Base-by-base conservation (phyloP, 2,888 invertebrate species). In the Melangyna quadrimaculata region DNA sequence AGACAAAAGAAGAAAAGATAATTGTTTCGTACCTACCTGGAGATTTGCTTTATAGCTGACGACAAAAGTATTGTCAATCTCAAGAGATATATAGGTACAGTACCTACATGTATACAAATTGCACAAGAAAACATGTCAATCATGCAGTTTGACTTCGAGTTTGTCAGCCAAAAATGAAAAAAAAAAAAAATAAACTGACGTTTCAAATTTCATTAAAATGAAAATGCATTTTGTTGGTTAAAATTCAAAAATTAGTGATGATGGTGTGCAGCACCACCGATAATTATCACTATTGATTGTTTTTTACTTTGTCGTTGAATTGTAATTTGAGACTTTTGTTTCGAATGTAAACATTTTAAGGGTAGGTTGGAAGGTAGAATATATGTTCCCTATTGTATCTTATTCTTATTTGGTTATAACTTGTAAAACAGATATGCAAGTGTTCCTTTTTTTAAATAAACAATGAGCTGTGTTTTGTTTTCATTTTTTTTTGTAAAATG, bases 321-420 rank as follows among this genome's bases (percentile, higher is more conserved):
- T 53, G 75, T 75, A 84, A 84, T 75, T 19, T 53, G 83, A 84
- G 27, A 79, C 67, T 48, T 71, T 78, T 69, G 27, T 63, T 45
- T 29, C 35, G 9, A 61, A 40, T 74, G 74, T 79, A 84, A 84
- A 84, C 83, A 79, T 37, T 67, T 74, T 74, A 59, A 67, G 74
- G 79, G 70, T 69, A 48, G 72, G 24, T 67, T 74, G 71, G 37
- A 67, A 71, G 79, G 70, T 69, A 48, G 72, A 35, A 27, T 57
- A 29, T n/a, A n/a, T n/a, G n/a, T n/a, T n/a, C 55, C 12, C 29
- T 65, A 35, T 32, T 59, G n/a, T 17, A 48, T 27, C 17, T 45
- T 29, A 35, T 59, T 65, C 1, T 32, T 12, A 4, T 10, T 19
- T 27, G n/a, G n/a, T n/a, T n/a, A n/a, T n/a, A n/a, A n/a, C n/a